phyloP scores from a whole-genome alignment of 2,113 vertebrate genomes.

The Cyprinodon brontotheroides region DNA sequence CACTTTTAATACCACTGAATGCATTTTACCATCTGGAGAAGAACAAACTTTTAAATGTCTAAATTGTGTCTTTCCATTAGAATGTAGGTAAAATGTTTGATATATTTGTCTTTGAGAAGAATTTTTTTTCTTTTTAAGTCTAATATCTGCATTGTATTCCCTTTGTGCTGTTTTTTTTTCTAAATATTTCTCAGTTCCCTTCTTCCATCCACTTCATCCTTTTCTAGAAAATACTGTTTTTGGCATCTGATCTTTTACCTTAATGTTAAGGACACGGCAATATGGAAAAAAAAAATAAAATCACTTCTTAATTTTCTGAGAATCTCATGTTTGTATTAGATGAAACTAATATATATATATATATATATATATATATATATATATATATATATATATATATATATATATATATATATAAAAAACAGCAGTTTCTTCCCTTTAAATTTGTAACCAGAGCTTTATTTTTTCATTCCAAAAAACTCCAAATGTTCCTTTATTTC shows the following conservation, averaged over 20 bases:
- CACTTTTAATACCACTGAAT: neutral
- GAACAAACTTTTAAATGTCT: too few relatives aligned
- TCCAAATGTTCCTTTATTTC: constrained; percentile 51
- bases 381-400: constrained; percentile 9
- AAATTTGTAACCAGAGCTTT: constrained; percentile 44
- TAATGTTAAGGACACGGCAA: neutral
- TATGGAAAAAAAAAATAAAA: neutral
- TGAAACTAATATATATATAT: neutral
- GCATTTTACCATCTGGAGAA: neutral
- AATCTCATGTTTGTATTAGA: neutral
- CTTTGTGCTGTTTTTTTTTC: too few relatives aligned
- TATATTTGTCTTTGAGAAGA: too few relatives aligned
- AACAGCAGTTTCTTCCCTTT: neutral
- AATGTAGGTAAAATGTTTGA: too few relatives aligned
- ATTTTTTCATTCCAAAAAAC: constrained; percentile 57
- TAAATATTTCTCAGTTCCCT: too few relatives aligned
- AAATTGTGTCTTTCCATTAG: too few relatives aligned
- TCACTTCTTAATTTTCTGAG: neutral
- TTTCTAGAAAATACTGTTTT: neutral
- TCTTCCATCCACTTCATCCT: neutral
- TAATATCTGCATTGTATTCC: too few relatives aligned
- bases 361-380: constrained; percentile 6
- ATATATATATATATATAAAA: neutral
- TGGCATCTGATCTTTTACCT: neutral
- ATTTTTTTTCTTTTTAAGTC: too few relatives aligned